Evolutionary conservation across 1,140 invertebrate genomes (phyloP).

Genomic region (Macrobrachium rosenbergii): DNA sequence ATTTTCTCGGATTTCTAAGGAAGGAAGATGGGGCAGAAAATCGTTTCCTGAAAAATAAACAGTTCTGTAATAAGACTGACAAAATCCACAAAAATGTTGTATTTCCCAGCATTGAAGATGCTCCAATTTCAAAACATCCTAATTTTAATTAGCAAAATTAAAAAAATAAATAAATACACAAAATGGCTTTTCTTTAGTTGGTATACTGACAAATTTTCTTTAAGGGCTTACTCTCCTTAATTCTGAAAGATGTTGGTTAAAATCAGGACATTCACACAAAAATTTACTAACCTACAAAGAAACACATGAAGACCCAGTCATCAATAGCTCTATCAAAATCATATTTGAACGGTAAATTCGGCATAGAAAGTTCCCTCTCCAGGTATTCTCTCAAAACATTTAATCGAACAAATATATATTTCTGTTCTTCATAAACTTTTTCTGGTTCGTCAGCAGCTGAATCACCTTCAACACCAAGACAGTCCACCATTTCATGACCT

Average conservation of each 20-base stretch:
- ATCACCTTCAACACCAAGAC: conserved; percentile 79
- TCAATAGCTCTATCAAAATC: conserved; percentile 92
- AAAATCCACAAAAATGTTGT: background rate
- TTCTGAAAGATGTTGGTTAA: background rate
- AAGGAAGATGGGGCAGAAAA: conserved; percentile 98
- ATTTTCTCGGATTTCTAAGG: conserved; percentile 97
- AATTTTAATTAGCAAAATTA: no score
- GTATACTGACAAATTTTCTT: background rate
- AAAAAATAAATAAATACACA: no score
- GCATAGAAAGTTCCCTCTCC: conserved; percentile 91
- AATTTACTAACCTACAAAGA: conserved; percentile 88
- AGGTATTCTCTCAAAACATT: conserved; percentile 96
- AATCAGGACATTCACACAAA: background rate
- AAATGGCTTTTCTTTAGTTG: no score
- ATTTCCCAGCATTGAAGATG: no score
- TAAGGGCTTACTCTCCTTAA: background rate
- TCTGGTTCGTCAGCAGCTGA: conserved; percentile 68
- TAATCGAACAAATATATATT: conserved; percentile 92
- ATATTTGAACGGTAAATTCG: conserved; percentile 91
- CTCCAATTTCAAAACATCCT: no score
- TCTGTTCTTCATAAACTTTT: conserved; percentile 79
- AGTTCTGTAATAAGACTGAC: background rate
- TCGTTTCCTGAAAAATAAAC: conserved; percentile 80
- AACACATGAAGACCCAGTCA: conserved; percentile 99
- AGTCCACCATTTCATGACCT: conserved; percentile 97